These are phyloP conservation scores for Tortrix viridana DNA, from an alignment of 2,888 invertebrate species.

Conservation along the genomic window DNA sequence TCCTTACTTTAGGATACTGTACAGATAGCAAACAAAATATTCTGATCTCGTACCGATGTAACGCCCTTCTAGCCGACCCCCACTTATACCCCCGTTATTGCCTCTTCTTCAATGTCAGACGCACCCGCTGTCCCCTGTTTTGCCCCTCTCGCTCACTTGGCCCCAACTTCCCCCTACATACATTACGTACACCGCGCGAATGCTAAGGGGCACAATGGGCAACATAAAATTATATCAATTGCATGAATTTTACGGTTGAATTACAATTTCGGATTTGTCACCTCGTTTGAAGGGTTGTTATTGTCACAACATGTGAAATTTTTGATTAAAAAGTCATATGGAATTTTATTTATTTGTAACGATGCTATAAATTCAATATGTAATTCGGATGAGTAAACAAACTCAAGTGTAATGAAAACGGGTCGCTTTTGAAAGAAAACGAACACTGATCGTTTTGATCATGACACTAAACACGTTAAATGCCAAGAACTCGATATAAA, in stretches of 20 bases:
- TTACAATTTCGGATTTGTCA: conserved; percentile 74
- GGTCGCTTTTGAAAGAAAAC: background rate
- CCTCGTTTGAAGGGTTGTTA: conserved; percentile 50
- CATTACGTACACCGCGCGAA: conserved; percentile 79
- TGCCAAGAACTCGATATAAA: too few relatives aligned
- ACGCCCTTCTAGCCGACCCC: conserved; percentile 79
- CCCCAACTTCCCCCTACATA: conserved; percentile 65
- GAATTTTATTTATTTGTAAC: conserved; percentile 15
- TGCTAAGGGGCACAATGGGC: conserved; percentile 64
- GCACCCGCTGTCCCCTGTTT: conserved; percentile 63
- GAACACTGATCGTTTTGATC: too few relatives aligned
- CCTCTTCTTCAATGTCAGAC: conserved; percentile 85
- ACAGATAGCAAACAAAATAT: conserved; percentile 76
- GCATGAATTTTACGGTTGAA: conserved; percentile 74
- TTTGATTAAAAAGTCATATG: conserved; percentile 28
- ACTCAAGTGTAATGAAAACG: background rate
- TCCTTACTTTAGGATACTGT: conserved; percentile 77
- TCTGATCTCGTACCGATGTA: conserved; percentile 82
- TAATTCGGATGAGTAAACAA: background rate
- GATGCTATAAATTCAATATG: background rate
- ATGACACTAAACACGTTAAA: too few relatives aligned
- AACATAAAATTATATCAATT: conserved; percentile 81
- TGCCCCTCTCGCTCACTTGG: conserved; percentile 23
- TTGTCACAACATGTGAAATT: conserved; percentile 10
- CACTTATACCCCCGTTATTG: conserved; percentile 85